Base-by-base conservation (phyloP, 1,140 invertebrate species). In the Scaptodrosophila lebanonensis region DNA sequence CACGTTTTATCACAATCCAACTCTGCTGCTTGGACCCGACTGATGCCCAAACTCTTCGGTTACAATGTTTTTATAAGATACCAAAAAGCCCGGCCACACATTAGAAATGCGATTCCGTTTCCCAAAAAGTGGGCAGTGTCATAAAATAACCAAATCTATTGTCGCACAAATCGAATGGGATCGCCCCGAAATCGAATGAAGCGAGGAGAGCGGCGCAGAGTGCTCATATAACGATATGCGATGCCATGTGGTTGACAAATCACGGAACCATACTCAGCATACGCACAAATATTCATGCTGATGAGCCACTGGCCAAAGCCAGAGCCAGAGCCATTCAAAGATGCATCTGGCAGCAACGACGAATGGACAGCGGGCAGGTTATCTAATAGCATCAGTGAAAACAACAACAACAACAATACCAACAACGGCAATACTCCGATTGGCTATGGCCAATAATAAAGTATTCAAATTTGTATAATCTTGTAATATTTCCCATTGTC, bases 51-150 rank as follows among this genome's bases (percentile, higher is more conserved):
- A 17, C 49, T 44, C 11, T 8, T 4, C 13, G 51, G 33, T 29
- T 43, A 30, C 75, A 70, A 54, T 33, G 75, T 82, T 82, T 82
- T 82, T 79, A 79, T 79, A 79, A 68, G 52, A 53, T 18, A 25
- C 49, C 54, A 25, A 22, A 32, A 16, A 25, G 15, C 30, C 36
- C 42, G 27, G 6, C 38, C 20, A 25, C 47, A 15, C 49, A 38
- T 42, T 42, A 51, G 53, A 53, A 66, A 62, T 62, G 38, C 27
- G 43, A 70, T 35, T 45, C 57, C 44, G 20, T 51, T 53, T 65
- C 54, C 39, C 58, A 45, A 38, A 73, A 49, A 61, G 11, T 70
- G 48, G 65, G 64, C 60, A 44, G 50, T 61, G 53, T 47, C 42
- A 77, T 77, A 64, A 77, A 79, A 57, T 52, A 67, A 11, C 44